These are phyloP conservation scores for Ceriagrion tenellum DNA, from an alignment of 2,888 invertebrate species.

Conservation along the genomic window DNA sequence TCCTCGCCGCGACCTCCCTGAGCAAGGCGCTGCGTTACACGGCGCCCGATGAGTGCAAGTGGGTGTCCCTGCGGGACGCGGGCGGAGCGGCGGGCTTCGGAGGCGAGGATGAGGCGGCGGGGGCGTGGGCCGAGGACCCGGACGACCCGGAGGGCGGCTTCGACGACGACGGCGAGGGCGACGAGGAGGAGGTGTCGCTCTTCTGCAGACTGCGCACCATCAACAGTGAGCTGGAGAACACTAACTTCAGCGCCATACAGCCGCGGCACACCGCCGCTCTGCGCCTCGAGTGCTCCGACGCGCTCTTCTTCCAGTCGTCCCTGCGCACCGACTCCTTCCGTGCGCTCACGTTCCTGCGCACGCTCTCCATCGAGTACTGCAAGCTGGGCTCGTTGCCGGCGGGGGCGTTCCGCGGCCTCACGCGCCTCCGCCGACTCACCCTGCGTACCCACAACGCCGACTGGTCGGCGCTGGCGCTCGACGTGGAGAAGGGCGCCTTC, in stretches of 20 bases:
- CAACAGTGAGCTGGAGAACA: slow-evolving; percentile 90
- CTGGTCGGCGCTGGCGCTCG: slow-evolving; percentile 89
- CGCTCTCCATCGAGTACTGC: slow-evolving; percentile 90
- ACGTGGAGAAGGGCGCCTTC: slow-evolving; percentile 87
- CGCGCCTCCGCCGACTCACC: slow-evolving; percentile 88
- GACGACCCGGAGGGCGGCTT: slow-evolving; percentile 67
- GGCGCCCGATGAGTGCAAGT: slow-evolving; percentile 90
- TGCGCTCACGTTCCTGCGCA: slow-evolving; percentile 86
- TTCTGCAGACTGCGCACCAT: slow-evolving; percentile 88
- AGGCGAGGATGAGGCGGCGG: slow-evolving; percentile 67
- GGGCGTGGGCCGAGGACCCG: slow-evolving; percentile 51
- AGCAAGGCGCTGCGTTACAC: slow-evolving; percentile 85
- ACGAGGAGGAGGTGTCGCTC: slow-evolving; percentile 84
- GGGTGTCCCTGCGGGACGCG: slow-evolving; percentile 82
- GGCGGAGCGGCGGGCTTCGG: slow-evolving; percentile 80
- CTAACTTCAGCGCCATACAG: slow-evolving; percentile 91
- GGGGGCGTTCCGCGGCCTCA: slow-evolving; percentile 89
- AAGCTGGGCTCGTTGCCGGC: slow-evolving; percentile 90
- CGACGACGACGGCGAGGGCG: slow-evolving; percentile 75
- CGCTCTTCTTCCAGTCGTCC: slow-evolving; percentile 89
- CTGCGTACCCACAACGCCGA: slow-evolving; percentile 91
- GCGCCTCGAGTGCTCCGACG: slow-evolving; percentile 89
- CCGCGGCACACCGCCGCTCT: slow-evolving; percentile 89
- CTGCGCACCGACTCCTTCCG: slow-evolving; percentile 88
- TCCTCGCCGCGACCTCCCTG: slow-evolving; percentile 80